Base-by-base conservation (phyloP, 2,113 vertebrate species). In the Bufo gargarizans region DNA sequence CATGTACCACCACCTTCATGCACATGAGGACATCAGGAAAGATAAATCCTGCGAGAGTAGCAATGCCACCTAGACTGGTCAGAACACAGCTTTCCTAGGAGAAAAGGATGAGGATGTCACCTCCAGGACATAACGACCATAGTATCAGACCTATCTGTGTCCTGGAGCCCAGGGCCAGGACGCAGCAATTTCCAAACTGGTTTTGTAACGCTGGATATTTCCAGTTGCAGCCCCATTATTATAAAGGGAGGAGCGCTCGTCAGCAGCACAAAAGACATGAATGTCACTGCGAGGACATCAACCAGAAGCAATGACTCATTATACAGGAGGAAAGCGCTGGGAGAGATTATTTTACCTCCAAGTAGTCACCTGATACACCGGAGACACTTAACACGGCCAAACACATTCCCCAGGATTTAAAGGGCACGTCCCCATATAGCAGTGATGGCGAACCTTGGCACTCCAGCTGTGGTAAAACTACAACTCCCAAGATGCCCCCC, bases 181-280 rank as follows among this genome's bases (percentile, higher is more conserved):
- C 55, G 13, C 72, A 16, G 77, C 78, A 81, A 33, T 14, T 11
- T 59, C 17, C 55, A 67, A 61, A 22, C 14, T 16, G 45, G 80
- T 20, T 53, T 53, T 53, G 81, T 56, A 14, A 74, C 58, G 83
- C 69, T 56, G 47, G 83, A 85, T 53, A 85, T 58, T 85, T 74
- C 83, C 43, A 55, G 47, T 14, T 20, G 4, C 50, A 58, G 50
- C 16, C 53, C 55, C 14, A 72, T 19, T 19, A 72, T 33, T 45
- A 85, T 55, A 85, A 67, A 72, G 55, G 78, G 55, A 82, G 58
- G 17, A n/a, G n/a, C 50, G 49, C 83, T 16, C 55, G 22, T 72
- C 82, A 49, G n/a, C 49, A 7, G 22, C 65, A 85, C 83, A 74
- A 74, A 85, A 85, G 22, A 43, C 81, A 20, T 16, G 22, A 67